Evolutionary conservation across 2,797 vertebrate species (phyloP).

Genomic region (Poecilia wingei): DNA sequence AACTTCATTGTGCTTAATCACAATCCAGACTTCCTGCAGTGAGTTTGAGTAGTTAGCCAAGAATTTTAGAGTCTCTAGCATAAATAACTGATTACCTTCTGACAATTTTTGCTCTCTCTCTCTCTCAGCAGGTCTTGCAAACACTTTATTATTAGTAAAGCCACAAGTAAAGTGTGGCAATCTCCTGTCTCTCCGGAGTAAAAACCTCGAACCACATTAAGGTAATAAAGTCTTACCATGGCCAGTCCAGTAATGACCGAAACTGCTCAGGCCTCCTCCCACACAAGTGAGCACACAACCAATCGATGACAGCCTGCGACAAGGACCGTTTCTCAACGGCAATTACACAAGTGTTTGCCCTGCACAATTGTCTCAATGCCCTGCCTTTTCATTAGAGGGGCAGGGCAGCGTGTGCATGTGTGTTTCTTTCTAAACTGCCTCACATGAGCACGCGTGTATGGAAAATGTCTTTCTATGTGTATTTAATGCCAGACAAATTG

Average conservation of each 20-base stretch:
- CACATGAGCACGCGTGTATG: slow-evolving; percentile 6
- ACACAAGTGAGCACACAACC: slow-evolving; percentile 64
- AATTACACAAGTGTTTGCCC: slow-evolving; percentile 76
- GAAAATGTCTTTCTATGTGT: slow-evolving; percentile 23
- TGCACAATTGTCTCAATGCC: slow-evolving; percentile 56
- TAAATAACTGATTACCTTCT: not conserved
- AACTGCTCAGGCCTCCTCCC: slow-evolving; percentile 54
- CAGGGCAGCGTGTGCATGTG: slow-evolving; percentile 16
- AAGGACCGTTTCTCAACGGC: slow-evolving; percentile 68
- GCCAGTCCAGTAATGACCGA: slow-evolving; percentile 54
- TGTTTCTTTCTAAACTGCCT: not conserved
- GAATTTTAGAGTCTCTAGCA: slow-evolving; percentile 3
- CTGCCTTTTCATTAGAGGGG: slow-evolving; percentile 73
- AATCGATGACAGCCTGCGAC: slow-evolving; percentile 71
- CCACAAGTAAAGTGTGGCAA: slow-evolving; percentile 16
- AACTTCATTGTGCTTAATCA: slow-evolving; percentile 30
- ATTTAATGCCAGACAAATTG: slow-evolving; percentile 31
- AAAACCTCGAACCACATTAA: slow-evolving; percentile 49
- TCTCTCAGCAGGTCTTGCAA: slow-evolving; percentile 3
- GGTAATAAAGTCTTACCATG: slow-evolving; percentile 65
- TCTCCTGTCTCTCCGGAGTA: slow-evolving; percentile 7
- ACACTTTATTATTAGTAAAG: slow-evolving; percentile 10
- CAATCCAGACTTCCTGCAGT: slow-evolving; percentile 4
- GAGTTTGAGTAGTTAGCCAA: slow-evolving; percentile 21
- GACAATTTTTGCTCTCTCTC: not conserved